Evolutionary conservation across 2,113 vertebrate genomes (phyloP).

Genomic region (Ciconia boyciana): DNA sequence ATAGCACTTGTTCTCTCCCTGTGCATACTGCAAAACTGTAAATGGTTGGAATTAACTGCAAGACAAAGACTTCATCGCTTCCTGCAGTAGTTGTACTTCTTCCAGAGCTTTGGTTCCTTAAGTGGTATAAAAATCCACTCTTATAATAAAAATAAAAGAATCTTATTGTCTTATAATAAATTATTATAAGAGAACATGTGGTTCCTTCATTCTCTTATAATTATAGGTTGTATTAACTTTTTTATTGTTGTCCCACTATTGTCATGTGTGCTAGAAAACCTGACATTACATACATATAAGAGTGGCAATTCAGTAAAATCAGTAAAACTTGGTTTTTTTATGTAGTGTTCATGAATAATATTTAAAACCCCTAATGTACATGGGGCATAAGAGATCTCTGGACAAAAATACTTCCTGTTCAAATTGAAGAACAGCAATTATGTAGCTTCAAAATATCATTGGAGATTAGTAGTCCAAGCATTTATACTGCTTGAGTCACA

Average conservation of each 20-base stretch:
- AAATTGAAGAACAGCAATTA: neutral
- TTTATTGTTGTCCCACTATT: neutral
- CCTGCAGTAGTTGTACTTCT: neutral
- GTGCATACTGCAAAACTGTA: neutral
- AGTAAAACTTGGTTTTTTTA: neutral
- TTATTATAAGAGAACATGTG: neutral
- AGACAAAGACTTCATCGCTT: neutral
- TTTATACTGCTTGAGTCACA: neutral
- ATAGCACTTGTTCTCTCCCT: neutral
- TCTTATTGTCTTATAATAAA: neutral
- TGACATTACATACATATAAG: neutral
- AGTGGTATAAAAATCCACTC: neutral
- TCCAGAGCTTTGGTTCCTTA: neutral
- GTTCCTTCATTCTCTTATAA: neutral
- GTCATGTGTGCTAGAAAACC: neutral
- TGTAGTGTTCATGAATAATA: neutral
- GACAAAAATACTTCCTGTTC: neutral
- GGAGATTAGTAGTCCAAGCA: neutral
- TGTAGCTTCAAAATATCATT: neutral
- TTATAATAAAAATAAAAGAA: neutral
- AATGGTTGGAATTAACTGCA: neutral
- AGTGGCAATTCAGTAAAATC: neutral
- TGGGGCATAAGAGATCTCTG: neutral
- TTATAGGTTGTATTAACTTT: neutral
- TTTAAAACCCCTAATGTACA: neutral